These are phyloP conservation scores for Solenodon paradoxus DNA, from an alignment of 2,113 vertebrate genomes.

Conservation along the genomic window DNA sequence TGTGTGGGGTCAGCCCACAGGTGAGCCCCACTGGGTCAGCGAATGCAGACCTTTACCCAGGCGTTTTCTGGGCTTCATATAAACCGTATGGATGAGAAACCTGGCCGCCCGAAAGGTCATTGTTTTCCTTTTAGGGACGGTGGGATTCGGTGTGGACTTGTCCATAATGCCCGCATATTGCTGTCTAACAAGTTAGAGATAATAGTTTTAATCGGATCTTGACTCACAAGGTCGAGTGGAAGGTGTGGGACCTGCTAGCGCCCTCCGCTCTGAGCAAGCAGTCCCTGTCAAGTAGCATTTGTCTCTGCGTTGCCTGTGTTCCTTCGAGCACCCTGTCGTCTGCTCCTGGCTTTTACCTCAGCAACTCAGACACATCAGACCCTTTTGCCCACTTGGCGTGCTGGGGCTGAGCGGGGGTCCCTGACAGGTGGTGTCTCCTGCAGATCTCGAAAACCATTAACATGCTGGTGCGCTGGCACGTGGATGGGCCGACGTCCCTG, in stretches of 20 bases:
- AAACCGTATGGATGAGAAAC: fast-evolving
- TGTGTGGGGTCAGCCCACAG: fast-evolving
- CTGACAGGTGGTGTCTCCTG: not conserved
- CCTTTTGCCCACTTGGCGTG: not conserved
- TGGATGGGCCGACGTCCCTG: slow-evolving; percentile 88
- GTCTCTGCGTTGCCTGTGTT: not conserved
- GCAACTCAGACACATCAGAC: not conserved
- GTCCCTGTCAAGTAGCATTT: not conserved
- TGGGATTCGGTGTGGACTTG: not conserved
- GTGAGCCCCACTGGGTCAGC: not conserved
- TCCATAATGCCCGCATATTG: no score
- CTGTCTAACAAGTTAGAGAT: no score
- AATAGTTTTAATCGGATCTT: not conserved
- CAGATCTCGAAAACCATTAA: slow-evolving; percentile 98
- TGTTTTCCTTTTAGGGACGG: no score
- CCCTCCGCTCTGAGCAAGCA: not conserved
- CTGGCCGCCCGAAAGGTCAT: not conserved
- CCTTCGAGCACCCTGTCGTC: not conserved
- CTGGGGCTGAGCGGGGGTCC: no score
- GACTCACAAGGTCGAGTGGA: not conserved
- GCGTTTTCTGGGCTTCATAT: not conserved
- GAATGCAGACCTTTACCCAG: not conserved
- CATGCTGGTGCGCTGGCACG: slow-evolving; percentile 94
- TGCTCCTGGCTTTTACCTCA: not conserved
- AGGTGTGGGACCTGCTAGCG: not conserved